These are phyloP conservation scores for Spialia ferax DNA, from an alignment of 2,888 invertebrate genomes.

Conservation along the genomic window DNA sequence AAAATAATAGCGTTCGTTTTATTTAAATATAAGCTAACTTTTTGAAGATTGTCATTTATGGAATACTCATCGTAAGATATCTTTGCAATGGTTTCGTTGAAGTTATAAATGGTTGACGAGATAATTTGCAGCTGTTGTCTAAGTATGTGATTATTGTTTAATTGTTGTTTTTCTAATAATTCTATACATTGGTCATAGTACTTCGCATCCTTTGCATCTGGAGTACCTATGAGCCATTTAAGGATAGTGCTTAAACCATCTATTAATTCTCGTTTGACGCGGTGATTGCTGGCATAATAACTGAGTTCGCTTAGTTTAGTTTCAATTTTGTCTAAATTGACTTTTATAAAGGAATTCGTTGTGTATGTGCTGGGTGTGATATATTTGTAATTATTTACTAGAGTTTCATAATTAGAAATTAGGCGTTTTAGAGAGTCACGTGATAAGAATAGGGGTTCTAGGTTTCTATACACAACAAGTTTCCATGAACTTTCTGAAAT, in stretches of 20 bases:
- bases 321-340: too few relatives aligned
- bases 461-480: too few relatives aligned
- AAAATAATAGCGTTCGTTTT: neutral
- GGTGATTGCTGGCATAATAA: constrained; percentile 4
- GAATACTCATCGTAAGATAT: too few relatives aligned
- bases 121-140: constrained; percentile 12
- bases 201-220: too few relatives aligned
- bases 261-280: constrained; percentile 27
- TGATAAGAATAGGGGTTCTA: too few relatives aligned
- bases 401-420: too few relatives aligned
- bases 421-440: too few relatives aligned
- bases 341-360: too few relatives aligned
- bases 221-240: neutral
- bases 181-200: constrained; percentile 10
- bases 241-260: constrained; percentile 23
- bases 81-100: too few relatives aligned
- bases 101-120: neutral
- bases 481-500: too few relatives aligned
- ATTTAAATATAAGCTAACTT: constrained; percentile 1
- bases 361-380: too few relatives aligned
- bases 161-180: constrained; percentile 11
- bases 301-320: neutral
- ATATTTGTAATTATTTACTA: too few relatives aligned
- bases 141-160: neutral
- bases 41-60: neutral